Base-by-base conservation (phyloP, 2,888 invertebrate species). In the Noctuana brunneofusca region DNA sequence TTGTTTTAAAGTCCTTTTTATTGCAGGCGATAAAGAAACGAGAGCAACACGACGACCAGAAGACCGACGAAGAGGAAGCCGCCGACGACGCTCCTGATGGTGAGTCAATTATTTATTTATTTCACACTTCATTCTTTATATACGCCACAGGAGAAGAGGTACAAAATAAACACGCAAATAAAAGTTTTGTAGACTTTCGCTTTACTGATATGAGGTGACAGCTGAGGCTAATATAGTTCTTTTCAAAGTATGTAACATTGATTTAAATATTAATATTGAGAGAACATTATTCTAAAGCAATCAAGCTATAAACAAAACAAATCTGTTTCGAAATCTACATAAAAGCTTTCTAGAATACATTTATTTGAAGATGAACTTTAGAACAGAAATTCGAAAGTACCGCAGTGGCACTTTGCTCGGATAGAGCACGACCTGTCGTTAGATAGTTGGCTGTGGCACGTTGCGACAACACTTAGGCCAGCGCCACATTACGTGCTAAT, bases 11-110 rank as follows among this genome's bases (percentile, higher is more conserved):
- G 46, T 55, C 20, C 14, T 46, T 22, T 77, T 75, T 71, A 74
- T 87, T 81, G 69, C 89, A 91, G 91, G 91, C 90, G 69, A 91
- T 91, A 72, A 91, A 90, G 75, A 90, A 90, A 78, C 83, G 87
- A 66, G 91, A 91, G 65, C 81, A 81, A 67, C 80, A 80, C 56
- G 89, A 87, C 38, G 86, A 89, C 65, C 80, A 78, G 71, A 89
- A 89, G 83, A 86, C 86, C 76, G 89, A 90, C 68, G 88, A 88
- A 56, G 88, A 89, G 66, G 87, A 87, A 70, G 69, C 75, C 27
- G 73, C 73, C 35, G 89, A 85, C 58, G 89, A 89, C 68, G 76
- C 80, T 64, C 85, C 82, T 27, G 90, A 91, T 65, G 89, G 90
- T 90, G 68, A 88, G 89, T 88, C 30, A 24, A 30, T 52, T 22